Conservation (phyloP, 2,888 invertebrate species). For the Sabatieria punctata region DNA sequence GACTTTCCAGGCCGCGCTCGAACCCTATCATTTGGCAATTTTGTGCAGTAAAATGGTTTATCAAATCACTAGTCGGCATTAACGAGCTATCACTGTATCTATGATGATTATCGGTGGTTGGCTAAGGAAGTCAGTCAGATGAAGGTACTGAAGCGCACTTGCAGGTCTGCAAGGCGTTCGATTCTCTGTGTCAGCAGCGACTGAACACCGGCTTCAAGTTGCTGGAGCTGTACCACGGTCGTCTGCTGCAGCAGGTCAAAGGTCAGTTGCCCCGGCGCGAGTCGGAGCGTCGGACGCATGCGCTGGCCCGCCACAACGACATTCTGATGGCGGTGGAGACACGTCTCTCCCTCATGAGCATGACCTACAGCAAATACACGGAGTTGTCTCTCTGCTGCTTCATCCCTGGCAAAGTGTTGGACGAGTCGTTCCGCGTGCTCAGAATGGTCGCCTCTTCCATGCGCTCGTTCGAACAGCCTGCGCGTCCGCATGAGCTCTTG, state of each 20-base stretch:
- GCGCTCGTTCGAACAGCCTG: slow-evolving; percentile 20
- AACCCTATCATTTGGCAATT: too few relatives aligned
- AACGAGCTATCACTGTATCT: too few relatives aligned
- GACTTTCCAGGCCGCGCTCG: too few relatives aligned
- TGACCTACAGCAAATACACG: slow-evolving; percentile 78
- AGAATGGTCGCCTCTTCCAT: slow-evolving; percentile 45
- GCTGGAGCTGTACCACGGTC: slow-evolving; percentile 56
- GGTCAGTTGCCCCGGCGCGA: slow-evolving; percentile 65
- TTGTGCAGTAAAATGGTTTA: too few relatives aligned
- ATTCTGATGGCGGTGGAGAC: slow-evolving; percentile 77
- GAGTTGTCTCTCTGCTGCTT: slow-evolving; percentile 69
- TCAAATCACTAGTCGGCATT: too few relatives aligned
- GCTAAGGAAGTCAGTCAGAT: too few relatives aligned
- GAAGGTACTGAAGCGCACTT: slow-evolving; percentile 18
- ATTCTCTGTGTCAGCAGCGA: slow-evolving; percentile 53
- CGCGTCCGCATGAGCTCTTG: slow-evolving; percentile 58
- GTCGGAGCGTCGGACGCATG: slow-evolving; percentile 68
- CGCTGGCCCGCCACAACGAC: slow-evolving; percentile 67
- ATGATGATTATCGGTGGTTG: too few relatives aligned
- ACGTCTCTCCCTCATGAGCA: slow-evolving; percentile 69
- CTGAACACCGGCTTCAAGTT: slow-evolving; percentile 64
- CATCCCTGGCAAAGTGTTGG: slow-evolving; percentile 78
- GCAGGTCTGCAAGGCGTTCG: slow-evolving; percentile 60
- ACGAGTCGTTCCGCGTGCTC: slow-evolving; percentile 63
- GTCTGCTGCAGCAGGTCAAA: slow-evolving; percentile 59